These are phyloP conservation scores for Schizopygopsis pylzovi DNA, from an alignment of 2,797 vertebrate species.

Conservation along the genomic window DNA sequence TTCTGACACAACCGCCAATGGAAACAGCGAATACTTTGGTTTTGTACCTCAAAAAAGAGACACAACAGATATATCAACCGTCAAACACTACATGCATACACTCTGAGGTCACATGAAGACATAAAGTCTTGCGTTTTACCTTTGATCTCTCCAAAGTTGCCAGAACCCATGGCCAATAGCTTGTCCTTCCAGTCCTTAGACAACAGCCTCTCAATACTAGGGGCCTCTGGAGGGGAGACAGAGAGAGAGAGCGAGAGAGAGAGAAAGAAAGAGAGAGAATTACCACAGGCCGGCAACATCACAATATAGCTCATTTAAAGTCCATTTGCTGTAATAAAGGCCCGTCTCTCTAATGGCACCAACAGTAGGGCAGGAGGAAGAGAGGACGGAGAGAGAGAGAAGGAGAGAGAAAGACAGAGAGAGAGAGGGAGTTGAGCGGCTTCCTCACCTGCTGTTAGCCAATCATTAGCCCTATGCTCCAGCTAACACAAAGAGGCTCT, in stretches of 20 bases:
- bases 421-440: conserved; percentile 69
- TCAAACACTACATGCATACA: conserved; percentile 3
- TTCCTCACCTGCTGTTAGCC: conserved; percentile 98
- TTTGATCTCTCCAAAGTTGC: conserved; percentile 99
- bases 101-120: conserved; percentile 14
- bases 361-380: conserved; percentile 86
- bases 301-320: conserved; percentile 95
- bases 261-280: conserved; percentile 81
- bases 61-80: conserved; percentile 2
- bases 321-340: conserved; percentile 96
- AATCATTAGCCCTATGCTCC: conserved; percentile 96
- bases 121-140: conserved; percentile 76
- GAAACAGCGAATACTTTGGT: not conserved
- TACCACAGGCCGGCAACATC: conserved; percentile 87
- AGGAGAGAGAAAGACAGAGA: conserved; percentile 71
- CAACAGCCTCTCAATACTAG: conserved; percentile 98
- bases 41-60: not conserved
- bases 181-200: conserved; percentile 99
- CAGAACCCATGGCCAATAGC: conserved; percentile 98
- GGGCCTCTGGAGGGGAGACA: conserved; percentile 87
- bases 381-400: conserved; percentile 66
- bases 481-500: conserved; percentile 90
- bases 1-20: not conserved
- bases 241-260: conserved; percentile 75
- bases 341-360: conserved; percentile 90